Evolutionary conservation across 2,888 invertebrate species (phyloP), one percentile per base, ranked within the genome.

Genomic region (Cheilosia urbana): DNA sequence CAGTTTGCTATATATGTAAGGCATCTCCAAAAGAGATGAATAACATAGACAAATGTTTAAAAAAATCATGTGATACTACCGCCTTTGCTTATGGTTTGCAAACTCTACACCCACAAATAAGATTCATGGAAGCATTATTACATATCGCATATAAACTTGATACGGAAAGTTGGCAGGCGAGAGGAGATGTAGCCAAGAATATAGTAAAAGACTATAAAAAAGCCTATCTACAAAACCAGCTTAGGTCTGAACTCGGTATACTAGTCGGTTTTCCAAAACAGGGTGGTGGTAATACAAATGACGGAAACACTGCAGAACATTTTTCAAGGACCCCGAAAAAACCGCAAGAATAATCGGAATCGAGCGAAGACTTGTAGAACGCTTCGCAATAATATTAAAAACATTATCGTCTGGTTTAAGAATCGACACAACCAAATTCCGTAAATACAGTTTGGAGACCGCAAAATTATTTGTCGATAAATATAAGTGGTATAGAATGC

Each of bases 11-110:
- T 45, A 58, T 60, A 71, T 51, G 37, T 27, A 71, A 71, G 47
- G 60, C 60, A 24, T 71, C 37, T 60, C 60, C 60, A 51, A 71
- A 51, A 13, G 60, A 51, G 21, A 71, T 71, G 71, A 60, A 71
- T 51, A 21, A 60, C 27, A 19, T 40, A 24, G 71, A 71, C 17
- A 49, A 71, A 19, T 60, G 34, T 47, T n/a, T n/a, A n/a, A n/a
- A n/a, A n/a, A n/a, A n/a, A n/a, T n/a, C n/a, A n/a, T n/a, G n/a
- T n/a, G n/a, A 60, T 17, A 51, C 34, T 37, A 72, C 45, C 15
- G 60, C 49, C 34, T 72, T 72, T 21, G 37, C 30, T 40, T 30
- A 57, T 45, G 62, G 51, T 15, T 73, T 53, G 42, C 62, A 73
- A 55, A 62, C 53, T 53, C 72, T 62, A 62, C 51, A 69, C 47